Conservation (phyloP, 2,888 invertebrate genomes). For the Biston betularia region DNA sequence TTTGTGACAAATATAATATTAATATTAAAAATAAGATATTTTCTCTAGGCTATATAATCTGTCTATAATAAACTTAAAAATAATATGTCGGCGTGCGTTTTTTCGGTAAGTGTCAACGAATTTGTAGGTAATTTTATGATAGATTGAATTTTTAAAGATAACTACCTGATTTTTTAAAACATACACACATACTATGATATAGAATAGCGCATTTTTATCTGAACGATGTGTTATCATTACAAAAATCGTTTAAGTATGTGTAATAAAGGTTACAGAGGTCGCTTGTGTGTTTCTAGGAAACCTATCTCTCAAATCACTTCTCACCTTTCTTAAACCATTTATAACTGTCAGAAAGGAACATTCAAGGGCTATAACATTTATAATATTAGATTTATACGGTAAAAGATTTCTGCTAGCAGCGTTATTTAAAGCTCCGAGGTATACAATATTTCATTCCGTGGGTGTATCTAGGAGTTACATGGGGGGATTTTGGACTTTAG, state of each 20-base stretch:
- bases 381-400: slow-evolving; percentile 61
- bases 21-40: no score
- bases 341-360: slow-evolving; percentile 44
- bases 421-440: slow-evolving; percentile 54
- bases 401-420: slow-evolving; percentile 52
- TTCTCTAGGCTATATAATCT: no score
- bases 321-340: slow-evolving; percentile 39
- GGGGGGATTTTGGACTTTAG: background rate
- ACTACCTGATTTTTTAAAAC: no score
- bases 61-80: no score
- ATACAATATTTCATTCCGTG: slow-evolving; percentile 55
- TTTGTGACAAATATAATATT: no score
- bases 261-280: background rate
- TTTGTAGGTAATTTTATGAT: no score
- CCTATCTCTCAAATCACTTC: slow-evolving; percentile 35
- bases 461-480: slow-evolving; percentile 17
- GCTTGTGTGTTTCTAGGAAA: slow-evolving; percentile 7
- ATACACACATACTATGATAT: no score
- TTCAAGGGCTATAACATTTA: slow-evolving; percentile 54
- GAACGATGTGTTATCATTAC: no score
- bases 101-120: no score
- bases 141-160: no score
- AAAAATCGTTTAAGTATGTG: background rate
- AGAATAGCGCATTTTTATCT: no score
- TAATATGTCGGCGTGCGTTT: no score